Evolutionary conservation across 2,797 vertebrate genomes (phyloP).

Genomic region (Hypotaenidia philippensis): DNA sequence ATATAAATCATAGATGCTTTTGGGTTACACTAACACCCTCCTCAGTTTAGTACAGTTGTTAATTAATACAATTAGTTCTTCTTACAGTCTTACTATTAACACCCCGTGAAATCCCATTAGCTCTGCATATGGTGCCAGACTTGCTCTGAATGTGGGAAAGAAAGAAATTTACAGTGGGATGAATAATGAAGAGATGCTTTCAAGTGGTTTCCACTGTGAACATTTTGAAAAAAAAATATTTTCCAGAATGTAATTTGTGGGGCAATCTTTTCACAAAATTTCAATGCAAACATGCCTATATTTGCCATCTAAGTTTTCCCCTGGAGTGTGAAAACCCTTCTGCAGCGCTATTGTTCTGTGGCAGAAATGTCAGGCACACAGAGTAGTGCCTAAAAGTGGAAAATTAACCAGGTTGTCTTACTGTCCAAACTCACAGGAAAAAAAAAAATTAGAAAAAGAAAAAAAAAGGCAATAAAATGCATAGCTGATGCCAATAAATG

Average conservation of each 20-base stretch:
- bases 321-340: background rate
- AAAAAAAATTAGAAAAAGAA: background rate
- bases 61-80: conserved; percentile 72
- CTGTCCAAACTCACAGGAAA: background rate
- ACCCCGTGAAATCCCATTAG: conserved; percentile 61
- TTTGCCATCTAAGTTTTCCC: background rate
- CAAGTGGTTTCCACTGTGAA: conserved; percentile 63
- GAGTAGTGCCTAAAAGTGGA: background rate
- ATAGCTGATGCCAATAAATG: background rate
- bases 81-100: conserved; percentile 50
- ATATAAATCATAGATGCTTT: conserved; percentile 47
- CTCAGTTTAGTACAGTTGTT: conserved; percentile 52
- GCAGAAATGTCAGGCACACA: background rate
- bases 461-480: background rate
- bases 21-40: conserved; percentile 32
- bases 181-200: conserved; percentile 58
- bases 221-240: conserved; percentile 20
- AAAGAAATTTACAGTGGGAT: conserved; percentile 49
- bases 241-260: conserved; percentile 35
- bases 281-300: conserved; percentile 32
- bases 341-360: background rate
- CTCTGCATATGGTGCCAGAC: conserved; percentile 57
- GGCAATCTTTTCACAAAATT: conserved; percentile 46
- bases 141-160: conserved; percentile 64
- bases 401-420: conserved; percentile 25